Evolutionary conservation across 2,888 invertebrate species (phyloP), one percentile per base, ranked within the genome.

Genomic region (Plagodis pulveraria): DNA sequence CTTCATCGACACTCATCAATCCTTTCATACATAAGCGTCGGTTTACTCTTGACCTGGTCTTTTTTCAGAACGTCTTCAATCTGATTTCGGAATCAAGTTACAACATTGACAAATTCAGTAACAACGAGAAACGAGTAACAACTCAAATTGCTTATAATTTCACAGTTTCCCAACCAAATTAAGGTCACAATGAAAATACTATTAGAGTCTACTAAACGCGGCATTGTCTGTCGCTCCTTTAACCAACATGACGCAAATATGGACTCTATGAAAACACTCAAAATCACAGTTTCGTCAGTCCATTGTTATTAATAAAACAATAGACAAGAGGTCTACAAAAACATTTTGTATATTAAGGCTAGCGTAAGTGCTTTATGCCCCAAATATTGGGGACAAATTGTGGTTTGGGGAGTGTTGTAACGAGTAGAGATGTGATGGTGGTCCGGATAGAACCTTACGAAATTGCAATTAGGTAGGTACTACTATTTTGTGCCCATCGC

Each of bases 301-400:
- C 50, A 68, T 68, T 68, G 68, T 68, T 62, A 49, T 56, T 63
- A 61, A 51, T 63, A 64, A 68, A 68, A 68, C 68, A 68, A 68
- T 68, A 62, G 47, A 67, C 55, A 64, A 59, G 62, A 62, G 58
- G 56, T 64, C 58, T 58, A 62, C 61, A 60, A 57, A 56, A 60
- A 50, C 43, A 52, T 52, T 60, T 49, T 41, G 48, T 50, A 58
- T 69, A 69, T 66, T 68, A 67, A 58, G 66, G 67, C 11, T 60
- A 60, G 44, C 12, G n/a, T 62, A 62, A 65, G 51, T 56, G 58
- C 41, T 64, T 65, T 62, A 64, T 65, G 65, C 52, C 43, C 65
- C 61, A 63, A 67, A 62, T 64, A 60, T 60, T 46, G 49, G 52
- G 58, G 62, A 61, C 60, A 58, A 57, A 62, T 63, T 62, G 56